phyloP scores from a whole-genome alignment of 2,888 invertebrate species.

The Dugesia japonica region DNA sequence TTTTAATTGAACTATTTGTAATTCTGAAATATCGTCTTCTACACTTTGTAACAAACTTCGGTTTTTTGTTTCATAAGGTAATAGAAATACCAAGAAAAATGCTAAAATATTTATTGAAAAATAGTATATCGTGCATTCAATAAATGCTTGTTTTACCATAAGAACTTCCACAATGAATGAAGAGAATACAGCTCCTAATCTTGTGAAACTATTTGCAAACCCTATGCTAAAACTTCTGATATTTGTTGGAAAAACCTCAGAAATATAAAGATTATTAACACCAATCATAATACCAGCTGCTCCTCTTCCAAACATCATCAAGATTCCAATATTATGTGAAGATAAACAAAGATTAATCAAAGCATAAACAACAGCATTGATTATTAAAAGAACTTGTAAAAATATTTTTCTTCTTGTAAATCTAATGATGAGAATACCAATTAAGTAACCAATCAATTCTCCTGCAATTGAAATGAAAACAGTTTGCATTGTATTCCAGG shows the following conservation, averaged over 20 bases:
- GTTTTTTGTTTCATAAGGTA: too few species aligned
- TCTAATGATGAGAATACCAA: neutral
- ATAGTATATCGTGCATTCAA: too few species aligned
- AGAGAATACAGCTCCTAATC: neutral
- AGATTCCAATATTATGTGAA: neutral
- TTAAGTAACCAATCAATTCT: neutral
- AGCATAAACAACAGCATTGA: neutral
- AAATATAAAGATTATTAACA: neutral
- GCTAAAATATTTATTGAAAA: too few species aligned
- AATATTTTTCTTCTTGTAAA: neutral
- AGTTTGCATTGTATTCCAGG: slow-evolving; percentile 5
- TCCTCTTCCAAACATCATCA: neutral
- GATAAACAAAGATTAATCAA: neutral
- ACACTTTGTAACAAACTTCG: too few species aligned
- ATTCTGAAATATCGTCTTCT: too few species aligned
- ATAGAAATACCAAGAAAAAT: too few species aligned
- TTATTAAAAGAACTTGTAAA: neutral
- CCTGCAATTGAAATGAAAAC: neutral
- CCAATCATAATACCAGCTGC: neutral
- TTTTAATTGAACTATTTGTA: too few species aligned
- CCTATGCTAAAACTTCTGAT: neutral
- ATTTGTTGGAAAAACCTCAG: slow-evolving; percentile 7
- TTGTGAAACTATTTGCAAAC: neutral
- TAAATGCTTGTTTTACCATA: too few species aligned
- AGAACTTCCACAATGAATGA: neutral